Evolutionary conservation across 53 echinoderm and acorn worm species (phyloP).

Genomic region (Hippasteria phrygiana): DNA sequence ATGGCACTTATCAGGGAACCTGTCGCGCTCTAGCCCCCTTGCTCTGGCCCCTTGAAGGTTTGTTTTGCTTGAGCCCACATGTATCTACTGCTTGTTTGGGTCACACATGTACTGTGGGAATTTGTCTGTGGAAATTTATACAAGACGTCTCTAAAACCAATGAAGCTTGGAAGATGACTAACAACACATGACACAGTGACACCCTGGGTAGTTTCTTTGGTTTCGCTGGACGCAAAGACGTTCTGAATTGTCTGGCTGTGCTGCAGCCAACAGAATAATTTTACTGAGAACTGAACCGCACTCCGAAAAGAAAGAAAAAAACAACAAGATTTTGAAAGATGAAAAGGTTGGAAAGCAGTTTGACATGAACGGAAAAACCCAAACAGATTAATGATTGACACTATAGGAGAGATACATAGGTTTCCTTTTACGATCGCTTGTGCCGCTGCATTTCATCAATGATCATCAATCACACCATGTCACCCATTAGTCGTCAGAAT

Average conservation of each 20-base stretch:
- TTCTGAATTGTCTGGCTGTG: background rate
- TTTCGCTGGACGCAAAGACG: background rate
- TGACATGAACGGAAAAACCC: background rate
- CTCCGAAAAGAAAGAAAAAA: background rate
- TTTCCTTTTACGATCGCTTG: constrained; percentile 13
- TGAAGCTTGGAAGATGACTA: background rate
- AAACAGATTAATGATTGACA: constrained; percentile 44
- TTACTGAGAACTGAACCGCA: constrained; percentile 48
- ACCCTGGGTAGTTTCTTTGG: background rate
- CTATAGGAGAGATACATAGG: constrained; percentile 61
- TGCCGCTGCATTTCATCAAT: constrained; percentile 29
- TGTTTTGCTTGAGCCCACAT: no score
- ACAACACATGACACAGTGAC: background rate
- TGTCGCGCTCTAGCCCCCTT: background rate
- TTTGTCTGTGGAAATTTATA: background rate
- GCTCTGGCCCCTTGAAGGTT: no score
- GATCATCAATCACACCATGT: constrained; percentile 11
- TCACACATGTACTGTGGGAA: no score
- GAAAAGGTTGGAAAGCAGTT: background rate
- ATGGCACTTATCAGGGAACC: background rate
- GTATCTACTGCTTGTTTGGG: no score
- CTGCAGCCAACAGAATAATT: constrained; percentile 17
- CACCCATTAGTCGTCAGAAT: background rate
- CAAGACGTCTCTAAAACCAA: background rate
- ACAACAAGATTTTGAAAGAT: background rate